Percentiles rank a stretch among this genome's conserved stretches.
Conservation (phyloP, 2,797 vertebrate genomes). For the Podargus strigoides region DNA sequence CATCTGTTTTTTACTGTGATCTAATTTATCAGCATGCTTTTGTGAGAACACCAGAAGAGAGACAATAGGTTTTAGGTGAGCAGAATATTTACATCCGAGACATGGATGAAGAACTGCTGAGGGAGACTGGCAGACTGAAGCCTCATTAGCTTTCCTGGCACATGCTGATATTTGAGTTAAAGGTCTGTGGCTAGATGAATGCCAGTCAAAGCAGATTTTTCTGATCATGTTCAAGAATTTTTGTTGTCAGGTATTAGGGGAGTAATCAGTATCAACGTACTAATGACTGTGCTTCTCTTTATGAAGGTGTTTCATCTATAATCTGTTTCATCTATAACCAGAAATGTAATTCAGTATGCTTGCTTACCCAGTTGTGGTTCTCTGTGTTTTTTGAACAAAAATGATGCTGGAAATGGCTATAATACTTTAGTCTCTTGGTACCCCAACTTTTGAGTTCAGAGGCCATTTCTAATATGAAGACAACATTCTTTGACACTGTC, state of each 20-base stretch:
- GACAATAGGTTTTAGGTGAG: background rate
- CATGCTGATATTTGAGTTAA: background rate
- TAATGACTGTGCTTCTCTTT: background rate
- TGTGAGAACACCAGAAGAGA: background rate
- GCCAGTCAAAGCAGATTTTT: background rate
- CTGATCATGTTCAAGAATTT: background rate
- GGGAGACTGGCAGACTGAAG: background rate
- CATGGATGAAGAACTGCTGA: background rate
- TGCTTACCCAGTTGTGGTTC: background rate
- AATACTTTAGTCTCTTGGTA: background rate
- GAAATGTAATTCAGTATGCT: background rate
- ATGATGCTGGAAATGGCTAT: fast-evolving
- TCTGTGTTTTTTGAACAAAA: background rate
- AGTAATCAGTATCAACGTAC: background rate
- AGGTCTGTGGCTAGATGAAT: background rate
- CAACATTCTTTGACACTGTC: background rate
- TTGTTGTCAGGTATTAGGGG: background rate
- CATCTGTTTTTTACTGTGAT: background rate
- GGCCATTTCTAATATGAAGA: background rate
- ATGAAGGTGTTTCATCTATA: background rate
- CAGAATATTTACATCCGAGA: background rate
- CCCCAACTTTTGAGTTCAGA: background rate
- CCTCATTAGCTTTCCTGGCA: background rate
- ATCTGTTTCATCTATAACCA: too few relatives aligned
- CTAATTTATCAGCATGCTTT: background rate